Percentiles rank a stretch among this genome's conserved stretches.
phyloP scores from a whole-genome alignment of 1,140 invertebrate species.

The Euglossa dilemma region DNA sequence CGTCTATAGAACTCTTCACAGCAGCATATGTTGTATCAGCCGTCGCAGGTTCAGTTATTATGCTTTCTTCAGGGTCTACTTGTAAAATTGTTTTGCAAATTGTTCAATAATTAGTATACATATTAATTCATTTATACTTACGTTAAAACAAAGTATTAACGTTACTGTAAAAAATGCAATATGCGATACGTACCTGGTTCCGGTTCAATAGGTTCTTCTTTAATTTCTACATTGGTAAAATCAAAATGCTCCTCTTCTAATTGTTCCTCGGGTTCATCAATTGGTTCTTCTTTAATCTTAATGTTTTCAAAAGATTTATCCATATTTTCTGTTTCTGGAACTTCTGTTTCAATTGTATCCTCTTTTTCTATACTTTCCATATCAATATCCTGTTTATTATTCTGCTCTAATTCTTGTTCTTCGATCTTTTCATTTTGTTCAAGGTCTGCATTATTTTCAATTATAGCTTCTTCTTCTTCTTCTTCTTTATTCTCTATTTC shows the following conservation, averaged over 20 bases:
- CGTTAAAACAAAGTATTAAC: background rate
- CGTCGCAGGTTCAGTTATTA: conserved; percentile 74
- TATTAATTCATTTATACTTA: background rate
- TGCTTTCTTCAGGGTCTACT: conserved; percentile 78
- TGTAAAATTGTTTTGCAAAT: conserved; percentile 39
- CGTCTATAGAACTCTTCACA: conserved; percentile 87
- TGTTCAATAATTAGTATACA: background rate
- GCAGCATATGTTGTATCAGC: conserved; percentile 85
- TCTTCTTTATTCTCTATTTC: conserved; percentile 67
- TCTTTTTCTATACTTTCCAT: conserved; percentile 39
- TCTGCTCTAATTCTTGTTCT: conserved; percentile 79
- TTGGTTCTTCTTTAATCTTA: conserved; percentile 83
- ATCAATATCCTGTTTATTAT: conserved; percentile 33
- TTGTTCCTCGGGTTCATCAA: conserved; percentile 66
- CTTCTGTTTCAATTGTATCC: conserved; percentile 68
- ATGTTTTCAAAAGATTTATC: conserved; percentile 81
- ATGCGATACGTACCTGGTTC: conserved; percentile 82
- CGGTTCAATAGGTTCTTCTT: conserved; percentile 84
- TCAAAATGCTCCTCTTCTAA: conserved; percentile 63
- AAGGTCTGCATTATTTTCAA: conserved; percentile 70
- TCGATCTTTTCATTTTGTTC: conserved; percentile 73
- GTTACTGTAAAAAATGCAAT: conserved; percentile 12
- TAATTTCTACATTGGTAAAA: conserved; percentile 81
- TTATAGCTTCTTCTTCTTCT: conserved; percentile 68
- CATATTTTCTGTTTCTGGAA: conserved; percentile 32